phyloP scores from a whole-genome alignment of 2,888 invertebrate species.

The Onthophagus sagittarius region DNA sequence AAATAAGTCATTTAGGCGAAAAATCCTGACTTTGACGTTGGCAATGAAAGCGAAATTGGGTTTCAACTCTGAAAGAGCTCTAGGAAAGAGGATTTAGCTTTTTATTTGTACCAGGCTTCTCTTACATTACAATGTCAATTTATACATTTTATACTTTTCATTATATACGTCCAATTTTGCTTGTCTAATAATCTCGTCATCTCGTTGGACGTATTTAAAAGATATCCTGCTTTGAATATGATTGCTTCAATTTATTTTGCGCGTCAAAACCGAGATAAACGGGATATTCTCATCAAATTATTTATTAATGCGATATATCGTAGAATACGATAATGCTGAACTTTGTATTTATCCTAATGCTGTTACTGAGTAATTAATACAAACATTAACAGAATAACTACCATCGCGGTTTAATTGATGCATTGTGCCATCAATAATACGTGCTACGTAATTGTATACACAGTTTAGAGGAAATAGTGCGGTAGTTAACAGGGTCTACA shows the following conservation, averaged over 20 bases:
- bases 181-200: not conserved
- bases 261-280: not conserved
- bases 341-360: not conserved
- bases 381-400: not conserved
- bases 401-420: not conserved
- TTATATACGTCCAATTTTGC: not conserved
- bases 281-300: not conserved
- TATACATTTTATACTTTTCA: not conserved
- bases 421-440: not conserved
- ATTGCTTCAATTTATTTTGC: not conserved
- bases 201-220: not conserved
- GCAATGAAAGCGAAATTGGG: not conserved
- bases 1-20: constrained; percentile 12
- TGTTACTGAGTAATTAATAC: not conserved
- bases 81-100: not conserved
- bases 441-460: not conserved
- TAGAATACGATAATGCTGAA: not conserved
- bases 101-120: not conserved
- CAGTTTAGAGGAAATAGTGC: not conserved
- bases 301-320: not conserved
- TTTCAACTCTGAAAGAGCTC: not conserved
- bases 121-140: not conserved
- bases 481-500: not conserved
- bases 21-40: not conserved
- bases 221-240: not conserved